A percentile compares a stretch with the other conserved stretches of the same genome.
These are phyloP conservation scores for Sympetrum striolatum DNA, from an alignment of 2,888 invertebrate genomes.

Conservation along the genomic window DNA sequence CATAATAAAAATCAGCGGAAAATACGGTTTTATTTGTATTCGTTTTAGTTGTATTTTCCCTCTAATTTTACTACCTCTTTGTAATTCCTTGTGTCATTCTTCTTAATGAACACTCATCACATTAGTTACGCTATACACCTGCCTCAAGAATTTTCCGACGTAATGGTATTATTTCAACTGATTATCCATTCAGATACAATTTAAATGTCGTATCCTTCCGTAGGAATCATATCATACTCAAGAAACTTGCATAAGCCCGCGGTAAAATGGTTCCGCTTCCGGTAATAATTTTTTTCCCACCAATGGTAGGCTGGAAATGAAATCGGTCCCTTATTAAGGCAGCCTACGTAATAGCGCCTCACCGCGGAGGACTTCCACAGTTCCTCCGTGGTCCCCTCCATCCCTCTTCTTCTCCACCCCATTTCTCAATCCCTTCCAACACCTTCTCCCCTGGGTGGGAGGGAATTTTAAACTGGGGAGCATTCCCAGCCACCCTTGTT, in stretches of 20 bases:
- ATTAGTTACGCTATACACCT: too few relatives aligned
- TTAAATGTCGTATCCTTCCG: too few relatives aligned
- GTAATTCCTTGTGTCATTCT: neutral
- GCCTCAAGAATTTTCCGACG: too few relatives aligned
- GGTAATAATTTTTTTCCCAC: too few relatives aligned
- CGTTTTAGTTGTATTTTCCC: neutral
- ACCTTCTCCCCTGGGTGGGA: neutral
- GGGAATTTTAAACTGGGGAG: conserved; percentile 16
- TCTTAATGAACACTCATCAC: neutral
- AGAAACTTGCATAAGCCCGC: too few relatives aligned
- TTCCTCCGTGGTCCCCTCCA: neutral
- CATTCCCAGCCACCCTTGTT: conserved; percentile 29
- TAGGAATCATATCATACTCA: too few relatives aligned
- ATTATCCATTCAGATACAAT: too few relatives aligned
- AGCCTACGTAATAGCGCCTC: neutral
- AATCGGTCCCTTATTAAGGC: too few relatives aligned
- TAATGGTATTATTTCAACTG: too few relatives aligned
- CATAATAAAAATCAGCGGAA: too few relatives aligned
- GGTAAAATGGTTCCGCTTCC: too few relatives aligned
- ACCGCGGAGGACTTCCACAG: neutral
- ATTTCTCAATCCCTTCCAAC: neutral
- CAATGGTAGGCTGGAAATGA: too few relatives aligned
- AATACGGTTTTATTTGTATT: neutral
- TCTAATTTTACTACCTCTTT: neutral
- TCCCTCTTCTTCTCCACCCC: neutral